Evolutionary conservation across 1,140 invertebrate species (phyloP), one percentile per base, ranked within the genome.

Genomic region (Drosophila ananassae): DNA sequence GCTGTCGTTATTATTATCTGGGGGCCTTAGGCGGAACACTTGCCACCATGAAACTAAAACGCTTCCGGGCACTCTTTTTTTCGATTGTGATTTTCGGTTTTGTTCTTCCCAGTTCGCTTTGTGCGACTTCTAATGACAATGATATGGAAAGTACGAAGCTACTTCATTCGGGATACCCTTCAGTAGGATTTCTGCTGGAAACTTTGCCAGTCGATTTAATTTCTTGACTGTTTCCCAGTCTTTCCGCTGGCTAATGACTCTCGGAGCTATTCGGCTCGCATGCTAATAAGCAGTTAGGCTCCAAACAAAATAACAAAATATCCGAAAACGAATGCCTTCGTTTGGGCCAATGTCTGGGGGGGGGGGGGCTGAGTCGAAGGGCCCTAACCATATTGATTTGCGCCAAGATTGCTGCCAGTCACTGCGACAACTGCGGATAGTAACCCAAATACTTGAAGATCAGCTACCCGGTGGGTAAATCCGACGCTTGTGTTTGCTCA

Each of bases 401-500:
- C 75, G 77, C 44, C 8, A 39, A 39, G 34, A 48, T 67, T 55
- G 57, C 41, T 50, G 30, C 62, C 25, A 44, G 13, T 52, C 34
- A 54, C 54, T 39, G 32, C 30, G 8, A 10, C n/a, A 21, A 17
- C 17, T 44, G 46, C 24, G 24, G 32, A 61, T 69, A 52, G 58
- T 80, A 80, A 80, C 77, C 77, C 30, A 80, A 73, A 80, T 80
- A 63, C 34, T n/a, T 37, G 34, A 12, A 37, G 41, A 60, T 69
- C 60, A 60, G 24, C 10, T 37, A 53, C 57, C 57, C n/a, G 22
- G 3, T 22, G 60, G 78, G 60, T 63, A 64, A 58, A 48, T 64
- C 80, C 77, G 64, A 53, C 67, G 73, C 68, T 83, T 83, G 62
- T 84, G 61, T 83, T 83, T 82, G 55, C 46, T 13, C 59, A 82